Evolutionary conservation across 2,888 invertebrate genomes (phyloP).

Genomic region (Norana najaformis): DNA sequence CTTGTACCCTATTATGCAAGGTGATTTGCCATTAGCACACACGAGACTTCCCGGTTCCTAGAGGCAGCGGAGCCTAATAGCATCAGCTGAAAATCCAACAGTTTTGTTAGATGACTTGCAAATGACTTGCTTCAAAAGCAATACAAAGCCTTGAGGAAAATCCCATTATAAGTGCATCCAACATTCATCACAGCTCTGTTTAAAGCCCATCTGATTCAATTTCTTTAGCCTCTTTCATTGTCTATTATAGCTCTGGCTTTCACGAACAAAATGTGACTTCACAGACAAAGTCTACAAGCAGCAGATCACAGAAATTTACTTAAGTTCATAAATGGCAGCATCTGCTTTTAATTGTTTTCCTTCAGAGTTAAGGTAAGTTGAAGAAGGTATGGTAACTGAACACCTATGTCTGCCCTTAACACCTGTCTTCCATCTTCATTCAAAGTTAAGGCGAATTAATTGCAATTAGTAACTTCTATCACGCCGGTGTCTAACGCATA

Average conservation of each 20-base stretch:
- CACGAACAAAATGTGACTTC: neutral
- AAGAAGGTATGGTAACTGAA: neutral
- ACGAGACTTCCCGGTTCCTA: neutral
- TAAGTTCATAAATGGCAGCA: too few relatives aligned
- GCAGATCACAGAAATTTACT: neutral
- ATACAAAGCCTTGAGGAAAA: neutral
- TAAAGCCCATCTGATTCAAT: conserved; percentile 13
- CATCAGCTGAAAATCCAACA: neutral
- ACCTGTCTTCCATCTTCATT: neutral
- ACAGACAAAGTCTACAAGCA: neutral
- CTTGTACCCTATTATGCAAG: neutral
- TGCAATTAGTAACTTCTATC: too few relatives aligned
- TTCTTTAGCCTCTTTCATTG: too few relatives aligned
- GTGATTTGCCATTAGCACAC: neutral
- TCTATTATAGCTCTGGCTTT: neutral
- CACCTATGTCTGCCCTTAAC: neutral
- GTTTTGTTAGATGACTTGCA: neutral
- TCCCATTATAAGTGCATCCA: neutral
- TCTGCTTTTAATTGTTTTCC: too few relatives aligned
- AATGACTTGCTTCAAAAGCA: neutral
- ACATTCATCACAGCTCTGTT: neutral
- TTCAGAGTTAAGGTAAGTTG: neutral
- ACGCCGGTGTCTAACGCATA: too few relatives aligned
- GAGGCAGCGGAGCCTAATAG: neutral
- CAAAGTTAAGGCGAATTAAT: neutral